Percentiles rank a stretch among this genome's conserved stretches.
These are phyloP conservation scores for Hippopotamus amphibius DNA, from an alignment of 2,113 vertebrate genomes.

Conservation along the genomic window DNA sequence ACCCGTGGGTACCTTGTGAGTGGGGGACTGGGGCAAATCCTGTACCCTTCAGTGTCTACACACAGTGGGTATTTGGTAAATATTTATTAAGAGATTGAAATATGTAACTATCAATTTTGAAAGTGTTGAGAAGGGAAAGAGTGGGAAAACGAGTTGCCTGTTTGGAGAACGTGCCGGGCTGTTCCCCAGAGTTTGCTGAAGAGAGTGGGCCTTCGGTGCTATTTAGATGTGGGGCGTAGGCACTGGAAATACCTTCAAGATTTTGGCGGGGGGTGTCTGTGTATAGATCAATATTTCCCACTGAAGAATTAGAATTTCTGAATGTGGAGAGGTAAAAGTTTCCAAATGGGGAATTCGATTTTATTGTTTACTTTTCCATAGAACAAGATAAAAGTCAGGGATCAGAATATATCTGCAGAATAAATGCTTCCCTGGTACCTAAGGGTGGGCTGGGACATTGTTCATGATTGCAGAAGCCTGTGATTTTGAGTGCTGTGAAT, in stretches of 20 bases:
- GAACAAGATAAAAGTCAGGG: background rate
- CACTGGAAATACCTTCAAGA: background rate
- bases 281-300: background rate
- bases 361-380: background rate
- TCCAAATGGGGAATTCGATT: background rate
- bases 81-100: slow-evolving; percentile 25
- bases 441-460: background rate
- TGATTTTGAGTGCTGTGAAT: background rate
- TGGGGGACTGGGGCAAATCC: background rate
- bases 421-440: background rate
- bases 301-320: background rate
- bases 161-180: background rate
- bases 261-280: background rate
- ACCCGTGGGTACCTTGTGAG: background rate
- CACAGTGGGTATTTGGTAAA: background rate
- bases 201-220: background rate
- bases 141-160: background rate
- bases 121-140: slow-evolving; percentile 10
- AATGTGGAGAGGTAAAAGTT: background rate
- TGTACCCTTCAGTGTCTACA: background rate
- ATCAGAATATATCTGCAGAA: background rate
- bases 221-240: background rate
- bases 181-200: background rate
- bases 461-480: background rate
- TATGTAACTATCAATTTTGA: background rate